Evolutionary conservation across 2,113 vertebrate species (phyloP).

Genomic region (Ptilonorhynchus violaceus): DNA sequence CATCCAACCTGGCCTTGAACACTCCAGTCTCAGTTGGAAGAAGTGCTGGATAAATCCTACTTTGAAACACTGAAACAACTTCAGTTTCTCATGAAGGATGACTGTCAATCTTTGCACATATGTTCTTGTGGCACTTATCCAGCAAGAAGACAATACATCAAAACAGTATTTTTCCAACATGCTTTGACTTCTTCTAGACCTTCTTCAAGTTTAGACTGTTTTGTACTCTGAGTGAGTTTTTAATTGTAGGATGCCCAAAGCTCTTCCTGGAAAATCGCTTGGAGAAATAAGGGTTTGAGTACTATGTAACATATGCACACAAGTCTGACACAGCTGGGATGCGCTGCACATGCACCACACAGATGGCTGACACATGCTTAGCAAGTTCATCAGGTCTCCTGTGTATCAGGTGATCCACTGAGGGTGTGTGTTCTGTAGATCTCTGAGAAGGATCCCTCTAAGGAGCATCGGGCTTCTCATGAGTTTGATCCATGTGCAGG

Average conservation of each 20-base stretch:
- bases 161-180: neutral
- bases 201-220: neutral
- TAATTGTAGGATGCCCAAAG: neutral
- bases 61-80: neutral
- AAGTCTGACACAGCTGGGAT: neutral
- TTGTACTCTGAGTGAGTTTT: neutral
- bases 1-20: neutral
- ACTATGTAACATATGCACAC: neutral
- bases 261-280: neutral
- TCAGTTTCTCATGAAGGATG: neutral
- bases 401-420: neutral
- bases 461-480: fast-evolving
- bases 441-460: neutral
- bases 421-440: neutral
- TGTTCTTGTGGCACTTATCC: neutral
- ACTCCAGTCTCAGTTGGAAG: too few relatives aligned
- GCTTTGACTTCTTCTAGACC: neutral
- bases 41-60: neutral
- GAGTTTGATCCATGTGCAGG: neutral
- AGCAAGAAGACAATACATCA: neutral
- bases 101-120: neutral
- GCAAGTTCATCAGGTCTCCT: neutral
- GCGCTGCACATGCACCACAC: neutral
- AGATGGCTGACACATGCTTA: neutral
- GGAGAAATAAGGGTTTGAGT: neutral